Evolutionary conservation across 2,797 vertebrate genomes (phyloP), one percentile per base, ranked within the genome.

Genomic region (Apogon talboti): DNA sequence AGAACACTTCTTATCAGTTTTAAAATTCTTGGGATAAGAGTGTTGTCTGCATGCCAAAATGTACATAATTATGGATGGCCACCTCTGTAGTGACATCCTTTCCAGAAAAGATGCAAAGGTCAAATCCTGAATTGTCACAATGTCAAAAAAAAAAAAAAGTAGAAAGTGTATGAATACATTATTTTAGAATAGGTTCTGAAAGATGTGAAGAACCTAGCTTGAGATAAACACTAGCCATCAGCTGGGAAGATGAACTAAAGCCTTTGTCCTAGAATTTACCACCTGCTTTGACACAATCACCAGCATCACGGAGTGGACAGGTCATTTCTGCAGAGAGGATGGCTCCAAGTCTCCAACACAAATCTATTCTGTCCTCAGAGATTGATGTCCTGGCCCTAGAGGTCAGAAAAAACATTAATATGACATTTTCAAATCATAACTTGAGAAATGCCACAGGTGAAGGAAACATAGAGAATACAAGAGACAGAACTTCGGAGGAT

Each of bases 401-500:
- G 81, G 77, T 84, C 74, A 83, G 63, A 60, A 79, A 78, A 73
- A 58, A 35, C 68, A 81, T 86, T 79, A 78, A 80, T 66, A 69
- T 85, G 77, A 85, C 81, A 69, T 69, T 79, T 81, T 66, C 46
- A 76, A 77, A 82, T 83, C 70, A 58, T 59, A 74, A 64, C 42
- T 43, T 18, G 61, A 58, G 79, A 76, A 75, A 76, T 53, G 58
- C 67, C 74, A 74, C 68, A 74, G 72, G 76, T 76, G 64, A 44
- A 45, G 70, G 71, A 74, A 61, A 51, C 57, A 53, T 44, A 42
- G 16, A 24, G 45, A 42, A 63, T 35, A 56, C 42, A 41, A 16
- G 24, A 14, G 50, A 58, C 55, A 52, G 24, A 65, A 47, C 30
- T 24, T 46, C 33, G 15, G 19, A 61, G 67, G 63, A 72, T 81